Conservation (phyloP, 2,797 vertebrate genomes). For the Novumbra hubbsi region DNA sequence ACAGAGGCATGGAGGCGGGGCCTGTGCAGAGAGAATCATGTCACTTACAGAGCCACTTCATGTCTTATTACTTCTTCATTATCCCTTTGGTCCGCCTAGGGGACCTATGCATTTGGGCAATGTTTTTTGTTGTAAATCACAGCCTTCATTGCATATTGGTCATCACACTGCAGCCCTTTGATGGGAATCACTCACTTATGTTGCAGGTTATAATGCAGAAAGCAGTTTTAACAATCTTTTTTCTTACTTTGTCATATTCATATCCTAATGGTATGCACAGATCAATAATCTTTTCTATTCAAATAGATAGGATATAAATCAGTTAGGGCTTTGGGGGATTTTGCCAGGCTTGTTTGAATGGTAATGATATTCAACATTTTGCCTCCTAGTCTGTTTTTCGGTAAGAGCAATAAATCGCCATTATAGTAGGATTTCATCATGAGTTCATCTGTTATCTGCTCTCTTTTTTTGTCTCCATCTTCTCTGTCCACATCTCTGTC, state of each 20-base stretch:
- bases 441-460: constrained; percentile 1
- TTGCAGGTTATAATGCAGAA: neutral
- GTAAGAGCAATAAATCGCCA: neutral
- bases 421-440: neutral
- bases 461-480: neutral
- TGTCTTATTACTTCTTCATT: too few species aligned
- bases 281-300: neutral
- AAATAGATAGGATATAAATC: neutral
- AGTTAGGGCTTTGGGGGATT: neutral
- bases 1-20: neutral
- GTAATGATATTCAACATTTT: neutral
- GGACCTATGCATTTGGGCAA: too few species aligned
- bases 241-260: neutral
- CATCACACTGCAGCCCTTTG: too few species aligned
- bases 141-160: too few species aligned
- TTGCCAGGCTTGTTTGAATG: neutral
- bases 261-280: neutral
- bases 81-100: too few species aligned
- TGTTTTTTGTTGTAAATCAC: too few species aligned
- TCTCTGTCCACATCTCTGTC: neutral
- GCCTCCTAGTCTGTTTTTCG: neutral
- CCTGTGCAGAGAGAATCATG: neutral
- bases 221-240: neutral
- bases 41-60: neutral
- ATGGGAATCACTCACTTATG: neutral